Evolutionary conservation across 2,888 invertebrate genomes (phyloP).

Genomic region (Sesia bembeciformis): DNA sequence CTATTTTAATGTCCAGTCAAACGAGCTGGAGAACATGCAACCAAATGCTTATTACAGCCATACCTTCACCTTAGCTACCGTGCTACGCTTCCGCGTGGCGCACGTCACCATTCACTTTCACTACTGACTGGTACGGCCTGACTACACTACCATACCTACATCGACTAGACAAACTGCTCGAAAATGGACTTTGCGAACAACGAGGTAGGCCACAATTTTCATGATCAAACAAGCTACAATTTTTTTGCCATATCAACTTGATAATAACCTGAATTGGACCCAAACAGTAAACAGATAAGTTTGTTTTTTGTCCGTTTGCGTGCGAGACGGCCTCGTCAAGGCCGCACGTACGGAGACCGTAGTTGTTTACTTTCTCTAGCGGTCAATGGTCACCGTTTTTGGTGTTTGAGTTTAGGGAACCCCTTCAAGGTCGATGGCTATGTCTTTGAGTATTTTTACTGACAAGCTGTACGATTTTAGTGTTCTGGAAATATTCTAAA

Average conservation of each 20-base stretch:
- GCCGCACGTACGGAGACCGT: conserved; percentile 44
- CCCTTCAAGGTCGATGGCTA: conserved; percentile 36
- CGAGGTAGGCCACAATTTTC: conserved; percentile 24
- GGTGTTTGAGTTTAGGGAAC: conserved; percentile 26
- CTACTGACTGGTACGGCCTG: conserved; percentile 34
- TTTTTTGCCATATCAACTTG: conserved; percentile 27
- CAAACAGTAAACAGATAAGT: conserved; percentile 19
- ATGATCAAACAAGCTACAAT: conserved; percentile 7
- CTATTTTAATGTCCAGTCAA: no score
- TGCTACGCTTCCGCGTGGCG: conserved; percentile 52
- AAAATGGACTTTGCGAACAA: conserved; percentile 25
- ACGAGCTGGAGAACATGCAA: no score
- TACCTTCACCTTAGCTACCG: conserved; percentile 50
- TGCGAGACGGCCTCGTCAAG: conserved; percentile 50
- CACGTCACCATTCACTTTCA: conserved; percentile 63
- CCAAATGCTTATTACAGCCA: conserved; percentile 34
- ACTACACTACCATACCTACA: conserved; percentile 15
- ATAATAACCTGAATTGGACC: conserved; percentile 27
- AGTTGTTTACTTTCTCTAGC: conserved; percentile 65
- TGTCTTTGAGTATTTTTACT: not conserved
- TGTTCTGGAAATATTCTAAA: no score
- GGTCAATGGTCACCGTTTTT: conserved; percentile 54
- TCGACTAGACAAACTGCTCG: not conserved
- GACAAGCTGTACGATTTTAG: not conserved
- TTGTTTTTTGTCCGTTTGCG: conserved; percentile 18